A percentile compares a stretch with the other conserved stretches of the same genome.
Evolutionary conservation across 2,888 invertebrate genomes (phyloP).

Genomic region (Microctonus brassicae): DNA sequence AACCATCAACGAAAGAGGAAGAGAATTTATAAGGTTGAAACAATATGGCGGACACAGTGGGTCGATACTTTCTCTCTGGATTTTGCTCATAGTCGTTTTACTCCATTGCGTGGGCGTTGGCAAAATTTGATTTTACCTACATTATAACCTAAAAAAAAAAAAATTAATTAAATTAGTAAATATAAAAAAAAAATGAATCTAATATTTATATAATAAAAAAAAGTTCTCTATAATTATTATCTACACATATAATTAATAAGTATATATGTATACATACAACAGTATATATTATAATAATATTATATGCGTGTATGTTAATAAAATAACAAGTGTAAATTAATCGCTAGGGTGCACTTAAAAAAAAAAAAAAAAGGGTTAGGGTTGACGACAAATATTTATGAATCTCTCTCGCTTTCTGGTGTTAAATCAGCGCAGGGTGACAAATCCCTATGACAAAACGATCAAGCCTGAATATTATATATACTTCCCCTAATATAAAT

Average conservation of each 20-base stretch:
- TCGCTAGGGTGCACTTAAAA: slow-evolving; percentile 20
- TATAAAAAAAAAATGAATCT: background rate
- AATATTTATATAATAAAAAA: background rate
- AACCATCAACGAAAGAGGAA: background rate
- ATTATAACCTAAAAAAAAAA: too few species aligned
- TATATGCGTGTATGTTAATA: background rate
- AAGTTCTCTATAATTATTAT: too few species aligned
- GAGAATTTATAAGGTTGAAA: background rate
- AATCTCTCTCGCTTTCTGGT: background rate
- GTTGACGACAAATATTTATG: slow-evolving; percentile 23
- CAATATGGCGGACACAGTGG: slow-evolving; percentile 37
- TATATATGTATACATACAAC: too few species aligned
- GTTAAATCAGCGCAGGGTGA: slow-evolving; percentile 5
- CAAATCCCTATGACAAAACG: slow-evolving; percentile 31
- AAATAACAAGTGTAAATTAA: slow-evolving; percentile 31
- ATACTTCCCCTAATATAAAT: background rate
- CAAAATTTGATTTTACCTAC: slow-evolving; percentile 5
- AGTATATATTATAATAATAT: background rate
- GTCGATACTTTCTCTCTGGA: slow-evolving; percentile 30
- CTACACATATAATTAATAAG: too few species aligned
- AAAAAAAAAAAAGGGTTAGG: slow-evolving; percentile 7
- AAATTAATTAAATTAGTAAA: background rate
- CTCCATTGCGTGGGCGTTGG: slow-evolving; percentile 28
- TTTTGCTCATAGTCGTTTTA: background rate
- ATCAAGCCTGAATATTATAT: slow-evolving; percentile 24